Base-by-base conservation (phyloP, 2,888 invertebrate genomes). In the Cryptocheilus praepositus region DNA sequence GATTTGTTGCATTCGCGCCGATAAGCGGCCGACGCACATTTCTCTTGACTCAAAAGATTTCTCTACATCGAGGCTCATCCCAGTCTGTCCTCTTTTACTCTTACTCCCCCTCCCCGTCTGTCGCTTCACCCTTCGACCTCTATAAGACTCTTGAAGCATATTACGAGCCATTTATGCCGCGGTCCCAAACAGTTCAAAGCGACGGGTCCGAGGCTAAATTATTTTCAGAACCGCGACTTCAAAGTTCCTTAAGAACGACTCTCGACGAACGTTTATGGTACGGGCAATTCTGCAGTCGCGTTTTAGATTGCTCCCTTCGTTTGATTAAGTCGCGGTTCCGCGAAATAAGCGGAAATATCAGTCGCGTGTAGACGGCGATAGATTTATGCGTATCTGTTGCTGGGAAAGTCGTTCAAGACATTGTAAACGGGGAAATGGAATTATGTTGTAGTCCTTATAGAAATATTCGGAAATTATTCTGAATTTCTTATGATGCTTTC, bases 1-100 rank as follows among this genome's bases (percentile, higher is more conserved):
- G 77, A 80, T 79, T 70, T 70, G 77, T 68, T 71, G 68, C 69
- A 65, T 56, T 64, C 45, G 58, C n/a, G 49, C 44, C 21, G 46
- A 58, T 54, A 44, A 25, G 44, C 43, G 44, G 45, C 16, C 59
- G 45, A 55, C 13, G 46, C 56, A 45, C 59, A 11, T 11, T 36
- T 76, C 46, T 67, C 72, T 68, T 68, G 72, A 67, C 64, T 61
- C 46, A 53, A 66, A 70, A 67, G 69, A 70, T 57, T 70, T 67
- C 62, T 58, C 59, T 22, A 8, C 60, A 63, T 73, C 57, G 57
- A 70, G 64, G 45, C 67, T 51, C 54, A 45, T 21, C 44, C 21
- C 51, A 19, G 21, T 55, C 54, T 19, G 59, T 65, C 51, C 61
- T 36, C 61, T 65, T 61, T 21, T 22, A 4, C 52, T 8, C 16